Percentiles rank a stretch among this genome's conserved stretches.
These are phyloP conservation scores for Habroteleia sp. DNA, from an alignment of 2,888 invertebrate species.

Conservation along the genomic window DNA sequence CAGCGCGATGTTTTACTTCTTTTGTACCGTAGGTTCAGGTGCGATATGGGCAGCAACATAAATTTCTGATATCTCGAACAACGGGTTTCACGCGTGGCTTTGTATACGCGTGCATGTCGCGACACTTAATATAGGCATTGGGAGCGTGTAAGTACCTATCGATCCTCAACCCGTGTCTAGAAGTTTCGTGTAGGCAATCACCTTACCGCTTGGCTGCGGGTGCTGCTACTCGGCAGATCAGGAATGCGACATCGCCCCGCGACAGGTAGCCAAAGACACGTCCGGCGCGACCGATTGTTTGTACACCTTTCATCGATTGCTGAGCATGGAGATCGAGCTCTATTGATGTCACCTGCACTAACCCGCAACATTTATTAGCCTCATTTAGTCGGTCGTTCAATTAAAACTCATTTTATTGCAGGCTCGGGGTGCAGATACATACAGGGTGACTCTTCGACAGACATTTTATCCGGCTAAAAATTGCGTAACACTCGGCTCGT, in stretches of 20 bases:
- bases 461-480: constrained; percentile 12
- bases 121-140: constrained; percentile 61
- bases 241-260: constrained; percentile 63
- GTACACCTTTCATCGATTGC: constrained; percentile 62
- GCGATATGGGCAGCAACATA: constrained; percentile 66
- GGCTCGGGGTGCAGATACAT: constrained; percentile 10
- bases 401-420: constrained; percentile 35
- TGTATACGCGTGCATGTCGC: constrained; percentile 60
- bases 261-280: constrained; percentile 66
- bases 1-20: constrained; percentile 44
- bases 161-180: constrained; percentile 67
- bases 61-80: constrained; percentile 69
- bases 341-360: constrained; percentile 41
- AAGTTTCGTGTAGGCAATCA: constrained; percentile 72
- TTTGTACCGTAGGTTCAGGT: constrained; percentile 48
- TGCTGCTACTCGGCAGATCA: constrained; percentile 41
- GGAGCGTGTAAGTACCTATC: constrained; percentile 62
- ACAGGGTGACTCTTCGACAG: constrained; percentile 1
- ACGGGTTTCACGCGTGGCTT: constrained; percentile 68
- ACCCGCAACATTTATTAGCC: constrained; percentile 33
- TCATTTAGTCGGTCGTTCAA: constrained; percentile 40
- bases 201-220: constrained; percentile 69
- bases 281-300: constrained; percentile 53
- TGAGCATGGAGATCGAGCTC: constrained; percentile 25
- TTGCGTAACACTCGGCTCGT: constrained; percentile 18